Base-by-base conservation (phyloP, 2,797 vertebrate genomes). In the Chrysocyon brachyurus region DNA sequence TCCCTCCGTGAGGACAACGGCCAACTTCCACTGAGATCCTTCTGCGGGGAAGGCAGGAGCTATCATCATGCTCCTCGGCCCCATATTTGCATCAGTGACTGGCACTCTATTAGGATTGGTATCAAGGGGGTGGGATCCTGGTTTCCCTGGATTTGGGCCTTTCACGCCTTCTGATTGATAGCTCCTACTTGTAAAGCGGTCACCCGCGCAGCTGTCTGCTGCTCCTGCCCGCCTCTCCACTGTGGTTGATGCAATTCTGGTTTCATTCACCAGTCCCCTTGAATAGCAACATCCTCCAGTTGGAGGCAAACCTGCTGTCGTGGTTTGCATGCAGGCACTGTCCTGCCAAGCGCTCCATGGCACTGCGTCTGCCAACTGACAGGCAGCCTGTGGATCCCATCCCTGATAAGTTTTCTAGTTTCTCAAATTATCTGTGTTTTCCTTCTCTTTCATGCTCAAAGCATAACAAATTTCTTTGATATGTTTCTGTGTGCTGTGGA, bases 361-460 rank as follows among this genome's bases (percentile, higher is more conserved):
- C 4, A 0, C 86, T 12, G 95, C 59, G 86, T 87, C 97, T 98
- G 98, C 98, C 98, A 98, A 97, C 96, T 98, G 98, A 98, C 98
- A 97, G 87, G 93, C 98, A 94, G 98, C 98, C 97, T 68, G 88
- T 70, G 94, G 94, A 97, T 97, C 97, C 96, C 95, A 84, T 94
- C 97, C 98, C 98, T 98, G 97, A 97, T 95, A 97, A 98, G 97
- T 98, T 99, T 98, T 96, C 98, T 98, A 87, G 97, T 97, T 98
- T 94, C 98, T 98, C 98, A 98, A 98, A 98, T 98, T 98, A 98
- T 98, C 98, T 98, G 97, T 98, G 98, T 98, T 98, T 98, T 98
- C 98, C 98, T 98, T 97, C n/a, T 12, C 98, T 99, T 98, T 99
- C 98, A 98, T 98, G 98, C 99, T 98, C 98, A 98, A 98, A 98